These are phyloP conservation scores for Cantharis nigra DNA, from an alignment of 2,888 invertebrate species.

Conservation along the genomic window DNA sequence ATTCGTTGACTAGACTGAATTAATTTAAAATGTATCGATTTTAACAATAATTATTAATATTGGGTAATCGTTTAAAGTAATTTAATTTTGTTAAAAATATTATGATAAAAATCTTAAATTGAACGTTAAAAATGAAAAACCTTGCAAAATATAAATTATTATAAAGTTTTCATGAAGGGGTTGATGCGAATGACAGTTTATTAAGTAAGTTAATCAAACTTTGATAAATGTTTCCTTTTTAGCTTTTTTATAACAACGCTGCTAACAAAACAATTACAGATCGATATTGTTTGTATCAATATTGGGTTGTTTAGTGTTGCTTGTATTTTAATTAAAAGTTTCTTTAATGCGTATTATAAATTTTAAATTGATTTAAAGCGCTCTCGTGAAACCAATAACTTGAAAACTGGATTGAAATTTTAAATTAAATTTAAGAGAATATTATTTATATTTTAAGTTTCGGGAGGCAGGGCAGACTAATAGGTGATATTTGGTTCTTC, in stretches of 20 bases:
- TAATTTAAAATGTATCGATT: neutral
- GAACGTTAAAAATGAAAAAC: conserved; percentile 9
- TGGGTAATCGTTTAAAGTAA: neutral
- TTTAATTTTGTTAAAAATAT: neutral
- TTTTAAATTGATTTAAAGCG: neutral
- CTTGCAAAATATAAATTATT: conserved; percentile 32
- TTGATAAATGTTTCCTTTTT: conserved; percentile 34
- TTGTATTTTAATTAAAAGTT: neutral
- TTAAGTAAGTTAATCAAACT: conserved; percentile 39
- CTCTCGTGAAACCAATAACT: neutral
- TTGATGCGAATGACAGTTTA: conserved; percentile 37
- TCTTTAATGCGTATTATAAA: neutral
- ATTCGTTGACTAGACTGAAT: too few species aligned
- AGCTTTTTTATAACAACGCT: conserved; percentile 12
- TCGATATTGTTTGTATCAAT: conserved; percentile 15
- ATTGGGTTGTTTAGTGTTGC: neutral
- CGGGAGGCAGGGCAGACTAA: too few species aligned
- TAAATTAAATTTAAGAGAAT: neutral
- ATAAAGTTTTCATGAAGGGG: conserved; percentile 30
- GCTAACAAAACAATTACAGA: conserved; percentile 18
- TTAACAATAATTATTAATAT: neutral
- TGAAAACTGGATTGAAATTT: neutral
- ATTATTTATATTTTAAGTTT: neutral
- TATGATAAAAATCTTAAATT: neutral
- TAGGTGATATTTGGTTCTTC: too few species aligned